Evolutionary conservation across 37 sponge, comb jelly and placozoan genomes (phyloP).

Genomic region (Dysidea cf. avara): DNA sequence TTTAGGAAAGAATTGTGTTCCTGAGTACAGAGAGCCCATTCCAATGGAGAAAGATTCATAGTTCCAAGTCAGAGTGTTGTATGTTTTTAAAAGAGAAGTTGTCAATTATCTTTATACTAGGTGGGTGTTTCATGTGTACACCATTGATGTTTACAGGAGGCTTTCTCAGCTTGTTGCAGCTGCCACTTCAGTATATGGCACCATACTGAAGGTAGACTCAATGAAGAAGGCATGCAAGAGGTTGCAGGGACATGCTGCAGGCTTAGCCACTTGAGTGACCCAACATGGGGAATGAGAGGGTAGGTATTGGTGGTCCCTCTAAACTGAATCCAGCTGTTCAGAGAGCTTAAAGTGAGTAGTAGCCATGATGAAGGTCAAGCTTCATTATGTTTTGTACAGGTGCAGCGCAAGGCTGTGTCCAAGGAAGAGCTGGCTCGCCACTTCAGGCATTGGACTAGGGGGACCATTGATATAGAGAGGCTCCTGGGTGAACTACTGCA

Average conservation of each 20-base stretch:
- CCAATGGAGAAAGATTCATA: slow-evolving; percentile 6
- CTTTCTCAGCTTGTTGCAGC: slow-evolving; percentile 26
- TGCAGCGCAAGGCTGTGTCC: slow-evolving; percentile 19
- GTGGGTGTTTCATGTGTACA: too few species aligned
- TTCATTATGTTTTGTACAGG: slow-evolving; percentile 10
- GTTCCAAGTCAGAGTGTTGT: too few species aligned
- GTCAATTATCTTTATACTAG: too few species aligned
- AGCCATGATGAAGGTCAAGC: too few species aligned
- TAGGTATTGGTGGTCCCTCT: slow-evolving; percentile 36
- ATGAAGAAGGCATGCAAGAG: slow-evolving; percentile 53
- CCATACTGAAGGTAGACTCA: slow-evolving; percentile 49
- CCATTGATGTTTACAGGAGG: slow-evolving; percentile 25
- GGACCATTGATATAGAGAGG: not conserved
- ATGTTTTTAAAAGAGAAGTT: too few species aligned
- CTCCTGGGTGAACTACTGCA: slow-evolving; percentile 25
- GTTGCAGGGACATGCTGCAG: slow-evolving; percentile 34
- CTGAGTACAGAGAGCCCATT: not conserved
- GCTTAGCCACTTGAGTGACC: slow-evolving; percentile 43
- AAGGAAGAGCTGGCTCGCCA: slow-evolving; percentile 40
- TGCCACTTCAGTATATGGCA: slow-evolving; percentile 27
- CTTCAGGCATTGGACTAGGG: slow-evolving; percentile 28
- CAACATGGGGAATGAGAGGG: slow-evolving; percentile 62
- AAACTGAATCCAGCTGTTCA: too few species aligned
- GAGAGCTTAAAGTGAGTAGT: too few species aligned
- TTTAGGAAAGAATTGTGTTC: too few species aligned